A percentile compares a stretch with the other conserved stretches of the same genome.
phyloP scores from a whole-genome alignment of 2,888 invertebrate species.

The Dimorphilus gyrociliatus region DNA sequence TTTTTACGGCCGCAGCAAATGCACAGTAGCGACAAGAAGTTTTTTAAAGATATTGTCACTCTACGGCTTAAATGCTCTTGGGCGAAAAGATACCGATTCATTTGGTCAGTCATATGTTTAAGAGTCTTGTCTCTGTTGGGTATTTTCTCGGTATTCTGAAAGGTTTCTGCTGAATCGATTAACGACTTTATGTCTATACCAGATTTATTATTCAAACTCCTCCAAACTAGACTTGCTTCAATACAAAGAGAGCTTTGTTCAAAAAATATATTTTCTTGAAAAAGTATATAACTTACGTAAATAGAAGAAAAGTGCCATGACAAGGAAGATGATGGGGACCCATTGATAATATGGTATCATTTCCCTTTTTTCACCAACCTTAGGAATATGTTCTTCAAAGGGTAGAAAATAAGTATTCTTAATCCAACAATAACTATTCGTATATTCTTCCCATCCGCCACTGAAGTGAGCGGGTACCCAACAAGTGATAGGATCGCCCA shows the following conservation, averaged over 20 bases:
- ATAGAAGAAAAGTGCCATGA: constrained; percentile 13
- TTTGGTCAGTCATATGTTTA: constrained; percentile 13
- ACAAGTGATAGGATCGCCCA: constrained; percentile 14
- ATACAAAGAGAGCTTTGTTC: too few species aligned
- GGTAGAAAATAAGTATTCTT: constrained; percentile 15
- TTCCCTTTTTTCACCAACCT: constrained; percentile 12
- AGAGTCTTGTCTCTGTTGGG: constrained; percentile 12
- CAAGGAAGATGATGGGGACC: constrained; percentile 14
- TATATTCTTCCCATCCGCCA: constrained; percentile 13
- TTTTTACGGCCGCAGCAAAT: constrained; percentile 25
- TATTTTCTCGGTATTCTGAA: constrained; percentile 12
- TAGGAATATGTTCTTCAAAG: constrained; percentile 13
- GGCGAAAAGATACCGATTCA: constrained; percentile 16
- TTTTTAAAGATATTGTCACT: neutral
- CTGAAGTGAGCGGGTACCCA: constrained; percentile 16
- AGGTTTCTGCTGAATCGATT: constrained; percentile 14
- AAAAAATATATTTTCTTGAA: too few species aligned
- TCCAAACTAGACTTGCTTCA: too few species aligned
- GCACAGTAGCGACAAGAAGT: neutral
- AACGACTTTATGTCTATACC: constrained; percentile 15
- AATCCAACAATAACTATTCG: constrained; percentile 16
- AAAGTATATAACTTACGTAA: too few species aligned
- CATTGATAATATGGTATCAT: constrained; percentile 17
- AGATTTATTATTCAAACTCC: constrained; percentile 10
- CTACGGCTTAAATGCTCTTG: neutral